phyloP scores from a whole-genome alignment of 2,888 invertebrate species.

The Acholoe squamosa region DNA sequence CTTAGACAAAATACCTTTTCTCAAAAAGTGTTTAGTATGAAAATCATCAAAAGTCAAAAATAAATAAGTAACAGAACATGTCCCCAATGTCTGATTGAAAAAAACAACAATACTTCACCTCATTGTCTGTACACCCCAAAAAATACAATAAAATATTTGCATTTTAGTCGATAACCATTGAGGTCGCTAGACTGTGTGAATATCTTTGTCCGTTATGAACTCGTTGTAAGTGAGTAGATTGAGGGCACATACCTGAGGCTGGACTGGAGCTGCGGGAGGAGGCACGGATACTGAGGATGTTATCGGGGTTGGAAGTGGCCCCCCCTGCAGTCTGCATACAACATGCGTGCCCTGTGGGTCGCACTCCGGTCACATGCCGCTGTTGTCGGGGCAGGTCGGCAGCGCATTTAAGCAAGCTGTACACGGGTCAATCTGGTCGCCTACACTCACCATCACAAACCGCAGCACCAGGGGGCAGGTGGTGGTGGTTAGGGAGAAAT shows the following conservation, averaged over 20 bases:
- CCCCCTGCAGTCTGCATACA: conserved; percentile 41
- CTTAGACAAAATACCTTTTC: neutral
- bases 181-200: too few relatives aligned
- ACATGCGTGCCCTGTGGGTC: conserved; percentile 59
- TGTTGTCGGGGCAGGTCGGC: conserved; percentile 79
- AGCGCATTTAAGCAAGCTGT: conserved; percentile 82
- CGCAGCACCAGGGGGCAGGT: neutral
- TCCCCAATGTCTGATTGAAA: too few relatives aligned
- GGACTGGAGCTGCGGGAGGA: conserved; percentile 69
- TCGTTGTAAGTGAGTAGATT: neutral
- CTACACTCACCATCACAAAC: conserved; percentile 65
- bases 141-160: too few relatives aligned
- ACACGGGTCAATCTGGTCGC: conserved; percentile 81
- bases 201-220: too few relatives aligned
- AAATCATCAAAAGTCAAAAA: too few relatives aligned
- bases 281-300: conserved; percentile 46
- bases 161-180: too few relatives aligned
- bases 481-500: neutral
- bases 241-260: conserved; percentile 65
- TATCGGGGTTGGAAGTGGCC: neutral
- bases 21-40: too few relatives aligned
- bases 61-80: too few relatives aligned
- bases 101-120: too few relatives aligned
- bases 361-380: conserved; percentile 42
- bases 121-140: too few relatives aligned